Conservation (phyloP, 2,888 invertebrate genomes). For the Agrilus mali region DNA sequence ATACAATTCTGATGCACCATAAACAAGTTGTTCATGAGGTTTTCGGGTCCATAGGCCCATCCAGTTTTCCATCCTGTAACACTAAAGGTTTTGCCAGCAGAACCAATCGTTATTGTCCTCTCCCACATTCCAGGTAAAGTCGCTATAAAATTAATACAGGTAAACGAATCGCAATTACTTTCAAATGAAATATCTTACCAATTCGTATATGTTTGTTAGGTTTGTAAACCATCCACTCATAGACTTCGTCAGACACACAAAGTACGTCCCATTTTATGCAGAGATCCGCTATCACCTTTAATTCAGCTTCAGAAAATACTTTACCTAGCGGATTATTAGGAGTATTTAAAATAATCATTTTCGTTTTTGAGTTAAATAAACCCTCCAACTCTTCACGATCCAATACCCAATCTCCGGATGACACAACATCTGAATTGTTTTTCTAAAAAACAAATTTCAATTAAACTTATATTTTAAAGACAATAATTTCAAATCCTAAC, state of each 20-base stretch:
- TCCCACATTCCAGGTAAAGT: constrained; percentile 97
- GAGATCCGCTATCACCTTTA: constrained; percentile 68
- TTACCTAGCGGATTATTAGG: constrained; percentile 98
- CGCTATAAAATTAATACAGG: constrained; percentile 41
- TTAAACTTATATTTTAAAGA: too few species aligned
- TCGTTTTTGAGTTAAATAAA: constrained; percentile 79
- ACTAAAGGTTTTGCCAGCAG: constrained; percentile 96
- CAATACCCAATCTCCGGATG: constrained; percentile 80
- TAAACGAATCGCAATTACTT: background rate
- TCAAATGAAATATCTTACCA: constrained; percentile 40
- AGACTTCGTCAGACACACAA: constrained; percentile 93
- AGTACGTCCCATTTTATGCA: constrained; percentile 88
- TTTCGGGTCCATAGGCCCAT: constrained; percentile 87
- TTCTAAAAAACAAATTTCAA: constrained; percentile 16
- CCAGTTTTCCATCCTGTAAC: constrained; percentile 96
- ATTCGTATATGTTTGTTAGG: constrained; percentile 79
- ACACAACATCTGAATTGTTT: constrained; percentile 34
- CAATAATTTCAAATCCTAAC: background rate
- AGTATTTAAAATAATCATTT: constrained; percentile 91
- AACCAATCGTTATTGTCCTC: constrained; percentile 90
- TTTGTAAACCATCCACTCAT: constrained; percentile 91
- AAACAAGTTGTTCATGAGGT: constrained; percentile 68
- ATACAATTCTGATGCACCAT: constrained; percentile 90
- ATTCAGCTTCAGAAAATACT: constrained; percentile 58
- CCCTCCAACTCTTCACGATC: constrained; percentile 68